Percentiles rank a stretch among this genome's conserved stretches.
phyloP scores from a whole-genome alignment of 2,797 vertebrate species.

The Anguilla megastoma region DNA sequence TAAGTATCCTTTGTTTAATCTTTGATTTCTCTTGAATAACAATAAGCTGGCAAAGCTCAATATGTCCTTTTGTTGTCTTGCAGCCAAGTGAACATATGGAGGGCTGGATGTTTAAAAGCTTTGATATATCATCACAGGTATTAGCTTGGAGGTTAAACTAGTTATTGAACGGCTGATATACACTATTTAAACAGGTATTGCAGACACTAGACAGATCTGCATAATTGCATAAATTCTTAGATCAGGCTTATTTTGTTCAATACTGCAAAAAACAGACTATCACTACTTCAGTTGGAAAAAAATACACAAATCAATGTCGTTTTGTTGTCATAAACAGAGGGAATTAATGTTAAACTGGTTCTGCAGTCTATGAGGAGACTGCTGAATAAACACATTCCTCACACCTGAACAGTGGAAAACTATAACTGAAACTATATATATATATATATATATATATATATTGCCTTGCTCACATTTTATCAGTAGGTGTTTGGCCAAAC shows the following conservation, averaged over 20 bases:
- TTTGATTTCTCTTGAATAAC: background rate
- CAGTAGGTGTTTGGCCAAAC: too few relatives aligned
- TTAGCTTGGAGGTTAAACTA: slow-evolving; percentile 70
- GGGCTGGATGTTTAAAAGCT: slow-evolving; percentile 39
- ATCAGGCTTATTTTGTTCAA: slow-evolving; percentile 35
- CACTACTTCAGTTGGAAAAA: slow-evolving; percentile 27
- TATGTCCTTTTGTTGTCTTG: background rate
- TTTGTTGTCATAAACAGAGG: background rate
- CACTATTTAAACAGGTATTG: slow-evolving; percentile 48
- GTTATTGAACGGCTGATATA: slow-evolving; percentile 68
- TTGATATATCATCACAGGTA: slow-evolving; percentile 64
- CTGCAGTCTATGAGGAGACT: background rate
- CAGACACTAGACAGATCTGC: too few relatives aligned
- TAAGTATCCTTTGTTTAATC: background rate
- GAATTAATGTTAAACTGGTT: background rate
- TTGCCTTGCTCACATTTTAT: too few relatives aligned
- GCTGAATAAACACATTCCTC: background rate
- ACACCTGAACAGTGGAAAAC: too few relatives aligned
- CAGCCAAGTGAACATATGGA: slow-evolving; percentile 29
- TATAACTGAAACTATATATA: too few relatives aligned
- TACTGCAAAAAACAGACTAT: slow-evolving; percentile 20
- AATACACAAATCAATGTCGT: background rate
- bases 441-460: too few relatives aligned
- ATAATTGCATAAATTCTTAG: slow-evolving; percentile 54
- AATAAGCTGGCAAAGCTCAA: background rate